Evolutionary conservation across 2,797 vertebrate species (phyloP), one percentile per base, ranked within the genome.

Genomic region (Molossus alvarezi): DNA sequence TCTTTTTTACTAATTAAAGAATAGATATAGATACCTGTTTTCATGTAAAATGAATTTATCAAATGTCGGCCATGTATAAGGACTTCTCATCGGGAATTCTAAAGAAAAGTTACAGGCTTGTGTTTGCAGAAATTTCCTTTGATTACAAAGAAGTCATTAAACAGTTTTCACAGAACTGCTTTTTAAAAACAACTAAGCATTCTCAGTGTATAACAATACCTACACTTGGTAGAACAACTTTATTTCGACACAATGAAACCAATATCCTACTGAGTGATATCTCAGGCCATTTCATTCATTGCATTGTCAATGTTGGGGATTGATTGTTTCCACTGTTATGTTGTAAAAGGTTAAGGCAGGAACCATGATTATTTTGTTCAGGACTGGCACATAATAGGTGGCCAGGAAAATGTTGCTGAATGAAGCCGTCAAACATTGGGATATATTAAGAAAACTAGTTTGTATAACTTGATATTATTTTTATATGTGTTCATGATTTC

Each of bases 21-120:
- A 55, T 45, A 55, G 20, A 4, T 82, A 85, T 33, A 72, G 71
- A 64, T 45, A 57, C 10, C 67, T 21, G 25, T 3, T 27, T 55
- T 81, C 23, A 73, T 75, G 84, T 57, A 72, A 90, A 67, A 87
- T 55, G 45, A 45, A 83, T 88, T 90, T 48, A 29, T 48, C n/a
- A 25, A 57, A 81, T 82, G n/a, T 33, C 1, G 1, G 33, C 4
- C 9, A 11, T 45, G 11, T 48, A 45, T 3, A 67, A 77, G 41
- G 58, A 90, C 88, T 94, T 96, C 37, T 92, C 37, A 75, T 37
- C 11, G 86, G 62, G 33, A 93, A 96, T 95, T 88, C 48, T 87
- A 18, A 95, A 48, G 8, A 57, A 64, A 87, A 65, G 17, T 71
- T 79, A 76, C 3, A 53, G 6, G 1, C 58, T 90, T 95, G 55